phyloP scores from a whole-genome alignment of 2,797 vertebrate species.

The Pangasius sanitwongsei region DNA sequence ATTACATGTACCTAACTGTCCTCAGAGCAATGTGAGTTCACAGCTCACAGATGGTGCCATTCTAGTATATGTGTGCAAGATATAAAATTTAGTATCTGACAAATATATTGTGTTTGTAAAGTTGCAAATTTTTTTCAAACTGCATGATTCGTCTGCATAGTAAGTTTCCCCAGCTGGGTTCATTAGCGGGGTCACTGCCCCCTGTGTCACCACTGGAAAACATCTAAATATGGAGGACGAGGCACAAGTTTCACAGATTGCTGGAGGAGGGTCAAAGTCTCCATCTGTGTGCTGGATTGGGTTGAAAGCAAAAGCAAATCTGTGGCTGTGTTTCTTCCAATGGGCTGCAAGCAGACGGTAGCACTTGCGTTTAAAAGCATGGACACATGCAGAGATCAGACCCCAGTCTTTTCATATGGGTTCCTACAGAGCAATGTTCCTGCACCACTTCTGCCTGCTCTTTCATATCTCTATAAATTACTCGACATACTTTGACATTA shows the following conservation, averaged over 20 bases:
- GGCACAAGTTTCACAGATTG: conserved; percentile 8
- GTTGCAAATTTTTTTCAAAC: not conserved
- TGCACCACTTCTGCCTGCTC: not conserved
- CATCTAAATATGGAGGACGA: conserved; percentile 25
- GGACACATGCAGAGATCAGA: conserved; percentile 35
- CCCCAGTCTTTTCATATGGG: conserved; percentile 21
- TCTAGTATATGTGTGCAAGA: not conserved
- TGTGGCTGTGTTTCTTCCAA: conserved; percentile 30
- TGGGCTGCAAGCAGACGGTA: conserved; percentile 38
- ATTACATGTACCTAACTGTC: not conserved
- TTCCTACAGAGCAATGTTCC: conserved; percentile 32
- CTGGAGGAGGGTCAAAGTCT: conserved; percentile 29
- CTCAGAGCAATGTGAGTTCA: not conserved
- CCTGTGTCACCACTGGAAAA: conserved; percentile 22
- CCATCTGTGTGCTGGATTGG: conserved; percentile 53
- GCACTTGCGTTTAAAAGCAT: conserved; percentile 12
- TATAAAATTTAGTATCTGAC: not conserved
- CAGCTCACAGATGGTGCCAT: not conserved
- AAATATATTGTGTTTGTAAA: not conserved
- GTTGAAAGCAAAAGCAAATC: conserved; percentile 45
- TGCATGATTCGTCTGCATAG: not conserved
- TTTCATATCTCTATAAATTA: not conserved
- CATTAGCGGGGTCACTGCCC: conserved; percentile 37
- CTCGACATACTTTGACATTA: not conserved
- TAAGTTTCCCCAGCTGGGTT: conserved; percentile 39